These are phyloP conservation scores for Porites lutea DNA, from an alignment of 64 coral and sea anemone genomes.

Conservation along the genomic window DNA sequence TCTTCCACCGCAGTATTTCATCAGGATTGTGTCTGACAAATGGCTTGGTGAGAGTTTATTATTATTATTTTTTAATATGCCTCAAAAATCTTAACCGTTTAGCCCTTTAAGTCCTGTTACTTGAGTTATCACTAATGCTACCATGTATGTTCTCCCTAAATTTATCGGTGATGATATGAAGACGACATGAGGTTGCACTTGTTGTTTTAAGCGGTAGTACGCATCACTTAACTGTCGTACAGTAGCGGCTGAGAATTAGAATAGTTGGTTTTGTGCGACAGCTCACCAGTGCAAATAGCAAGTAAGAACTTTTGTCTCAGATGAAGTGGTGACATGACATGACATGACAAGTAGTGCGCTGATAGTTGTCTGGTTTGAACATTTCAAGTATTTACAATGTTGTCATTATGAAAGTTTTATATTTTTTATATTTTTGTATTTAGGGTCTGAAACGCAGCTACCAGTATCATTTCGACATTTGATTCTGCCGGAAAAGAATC, in stretches of 20 bases:
- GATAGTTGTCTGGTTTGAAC: too few relatives aligned
- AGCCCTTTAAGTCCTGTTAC: too few relatives aligned
- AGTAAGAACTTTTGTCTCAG: too few relatives aligned
- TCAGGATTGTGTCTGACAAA: conserved; percentile 93
- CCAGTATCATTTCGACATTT: conserved; percentile 99
- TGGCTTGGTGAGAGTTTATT: conserved; percentile 88
- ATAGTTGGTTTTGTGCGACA: too few relatives aligned
- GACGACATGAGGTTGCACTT: conserved; percentile 50
- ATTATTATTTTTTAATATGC: too few relatives aligned
- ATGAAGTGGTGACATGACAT: too few relatives aligned
- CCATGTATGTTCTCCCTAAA: conserved; percentile 4
- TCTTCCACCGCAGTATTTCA: conserved; percentile 97
- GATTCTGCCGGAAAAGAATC: conserved; percentile 98
- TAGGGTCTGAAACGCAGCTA: conserved; percentile 96
- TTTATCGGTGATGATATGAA: conserved; percentile 25
- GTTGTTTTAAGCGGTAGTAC: not conserved
- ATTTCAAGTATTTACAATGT: too few relatives aligned
- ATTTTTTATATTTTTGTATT: not conserved
- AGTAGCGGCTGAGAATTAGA: too few relatives aligned
- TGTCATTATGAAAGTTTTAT: not conserved
- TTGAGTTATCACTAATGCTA: not conserved
- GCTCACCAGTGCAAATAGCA: too few relatives aligned
- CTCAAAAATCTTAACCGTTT: not conserved
- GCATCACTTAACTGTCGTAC: too few relatives aligned
- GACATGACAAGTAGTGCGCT: too few relatives aligned